Conservation (phyloP, 2,888 invertebrate genomes). For the Hydrotaea cyrtoneurina region DNA sequence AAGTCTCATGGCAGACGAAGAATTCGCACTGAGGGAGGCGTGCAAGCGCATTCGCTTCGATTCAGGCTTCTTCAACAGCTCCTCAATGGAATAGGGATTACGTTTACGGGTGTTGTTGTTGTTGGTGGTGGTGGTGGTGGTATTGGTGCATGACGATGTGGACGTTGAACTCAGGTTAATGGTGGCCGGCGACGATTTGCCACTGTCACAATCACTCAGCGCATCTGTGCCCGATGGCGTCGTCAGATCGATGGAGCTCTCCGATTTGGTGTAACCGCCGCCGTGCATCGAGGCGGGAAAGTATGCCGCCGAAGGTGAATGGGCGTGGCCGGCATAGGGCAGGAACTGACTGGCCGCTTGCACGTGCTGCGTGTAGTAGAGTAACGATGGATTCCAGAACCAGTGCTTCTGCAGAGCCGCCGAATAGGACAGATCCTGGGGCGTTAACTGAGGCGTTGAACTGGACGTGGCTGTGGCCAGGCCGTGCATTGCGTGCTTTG, state of each 20-base stretch:
- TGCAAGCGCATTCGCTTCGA: constrained; percentile 79
- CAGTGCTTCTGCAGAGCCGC: constrained; percentile 79
- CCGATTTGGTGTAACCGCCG: constrained; percentile 77
- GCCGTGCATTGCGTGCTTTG: constrained; percentile 73
- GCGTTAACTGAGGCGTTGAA: constrained; percentile 71
- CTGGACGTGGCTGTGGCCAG: constrained; percentile 50
- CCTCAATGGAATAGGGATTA: constrained; percentile 94
- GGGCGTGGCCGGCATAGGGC: constrained; percentile 72
- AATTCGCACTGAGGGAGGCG: neutral
- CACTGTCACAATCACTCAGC: constrained; percentile 80
- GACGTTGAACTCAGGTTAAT: constrained; percentile 59
- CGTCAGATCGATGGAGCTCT: constrained; percentile 79
- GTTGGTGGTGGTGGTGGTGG: constrained; percentile 70
- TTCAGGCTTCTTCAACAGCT: constrained; percentile 90
- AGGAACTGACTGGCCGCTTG: constrained; percentile 76
- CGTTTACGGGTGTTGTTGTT: constrained; percentile 81
- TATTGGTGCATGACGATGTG: constrained; percentile 59
- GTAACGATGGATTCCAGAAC: constrained; percentile 80
- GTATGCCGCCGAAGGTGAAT: constrained; percentile 72
- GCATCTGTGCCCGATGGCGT: constrained; percentile 76
- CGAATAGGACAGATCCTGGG: constrained; percentile 77
- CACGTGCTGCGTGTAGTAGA: constrained; percentile 78
- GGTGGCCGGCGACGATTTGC: constrained; percentile 80
- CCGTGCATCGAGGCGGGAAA: constrained; percentile 66
- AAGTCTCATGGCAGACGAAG: neutral